These are phyloP conservation scores for Norana najaformis DNA, from an alignment of 2,888 invertebrate genomes.

Conservation along the genomic window DNA sequence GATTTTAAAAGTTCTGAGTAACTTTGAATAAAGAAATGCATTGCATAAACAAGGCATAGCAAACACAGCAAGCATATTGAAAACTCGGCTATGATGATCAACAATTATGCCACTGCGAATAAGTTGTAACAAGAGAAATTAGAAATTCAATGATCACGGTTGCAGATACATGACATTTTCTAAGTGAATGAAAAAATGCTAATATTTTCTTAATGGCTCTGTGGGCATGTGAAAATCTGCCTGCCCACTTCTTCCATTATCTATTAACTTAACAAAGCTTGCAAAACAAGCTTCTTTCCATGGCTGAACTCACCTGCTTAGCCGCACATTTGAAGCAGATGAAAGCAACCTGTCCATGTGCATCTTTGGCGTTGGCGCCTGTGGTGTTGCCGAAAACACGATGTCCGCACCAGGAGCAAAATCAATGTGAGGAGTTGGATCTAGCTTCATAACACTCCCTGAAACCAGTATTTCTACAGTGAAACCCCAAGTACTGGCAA, in stretches of 20 bases:
- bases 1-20: neutral
- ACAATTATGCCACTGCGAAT: neutral
- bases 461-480: neutral
- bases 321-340: neutral
- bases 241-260: neutral
- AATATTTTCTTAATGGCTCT: neutral
- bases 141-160: neutral
- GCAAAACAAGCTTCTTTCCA: neutral
- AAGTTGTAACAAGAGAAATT: neutral
- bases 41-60: too few relatives aligned
- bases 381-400: neutral
- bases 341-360: neutral
- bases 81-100: neutral
- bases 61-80: neutral
- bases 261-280: neutral
- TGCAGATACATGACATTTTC: neutral
- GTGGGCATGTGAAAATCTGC: neutral
- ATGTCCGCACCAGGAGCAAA: slow-evolving; percentile 20
- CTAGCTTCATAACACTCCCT: neutral
- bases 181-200: neutral
- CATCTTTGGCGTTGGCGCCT: neutral
- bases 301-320: slow-evolving; percentile 18
- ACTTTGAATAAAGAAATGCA: neutral
- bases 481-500: too few relatives aligned
- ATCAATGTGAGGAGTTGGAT: slow-evolving; percentile 10